Percentiles rank a stretch among this genome's conserved stretches.
Evolutionary conservation across 2,113 vertebrate species (phyloP).

Genomic region (Erythrocercus mccallii): DNA sequence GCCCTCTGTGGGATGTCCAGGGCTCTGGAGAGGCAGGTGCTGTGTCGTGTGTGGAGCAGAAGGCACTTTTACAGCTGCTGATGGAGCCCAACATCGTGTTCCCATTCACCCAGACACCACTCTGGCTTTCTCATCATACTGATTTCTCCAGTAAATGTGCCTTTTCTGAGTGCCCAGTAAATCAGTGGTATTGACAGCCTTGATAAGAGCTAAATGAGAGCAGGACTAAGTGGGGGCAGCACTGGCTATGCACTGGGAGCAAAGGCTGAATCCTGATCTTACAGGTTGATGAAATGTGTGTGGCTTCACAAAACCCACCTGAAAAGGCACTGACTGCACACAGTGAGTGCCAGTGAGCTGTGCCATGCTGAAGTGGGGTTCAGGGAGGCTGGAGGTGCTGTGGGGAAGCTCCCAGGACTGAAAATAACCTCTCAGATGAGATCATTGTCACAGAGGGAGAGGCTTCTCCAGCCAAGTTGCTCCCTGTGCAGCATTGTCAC

Average conservation of each 20-base stretch:
- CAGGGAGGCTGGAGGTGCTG: not conserved
- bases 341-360: rapidly evolving
- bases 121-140: not conserved
- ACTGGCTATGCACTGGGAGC: rapidly evolving
- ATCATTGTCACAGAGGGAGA: not conserved
- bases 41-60: not conserved
- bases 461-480: not conserved
- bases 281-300: not conserved
- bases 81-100: rapidly evolving
- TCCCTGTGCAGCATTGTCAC: not conserved
- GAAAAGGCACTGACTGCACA: not conserved
- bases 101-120: not conserved
- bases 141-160: not conserved
- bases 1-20: not conserved
- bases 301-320: not conserved
- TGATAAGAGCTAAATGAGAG: not conserved
- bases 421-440: not conserved
- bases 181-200: not conserved
- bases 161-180: not conserved
- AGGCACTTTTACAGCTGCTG: rapidly evolving
- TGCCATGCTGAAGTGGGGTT: not conserved
- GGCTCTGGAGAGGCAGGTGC: not conserved
- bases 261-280: not conserved
- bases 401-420: not conserved
- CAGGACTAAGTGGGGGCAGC: not conserved